These are phyloP conservation scores for Trichomalopsis sarcophagae DNA, from an alignment of 1,140 invertebrate genomes.

Conservation along the genomic window DNA sequence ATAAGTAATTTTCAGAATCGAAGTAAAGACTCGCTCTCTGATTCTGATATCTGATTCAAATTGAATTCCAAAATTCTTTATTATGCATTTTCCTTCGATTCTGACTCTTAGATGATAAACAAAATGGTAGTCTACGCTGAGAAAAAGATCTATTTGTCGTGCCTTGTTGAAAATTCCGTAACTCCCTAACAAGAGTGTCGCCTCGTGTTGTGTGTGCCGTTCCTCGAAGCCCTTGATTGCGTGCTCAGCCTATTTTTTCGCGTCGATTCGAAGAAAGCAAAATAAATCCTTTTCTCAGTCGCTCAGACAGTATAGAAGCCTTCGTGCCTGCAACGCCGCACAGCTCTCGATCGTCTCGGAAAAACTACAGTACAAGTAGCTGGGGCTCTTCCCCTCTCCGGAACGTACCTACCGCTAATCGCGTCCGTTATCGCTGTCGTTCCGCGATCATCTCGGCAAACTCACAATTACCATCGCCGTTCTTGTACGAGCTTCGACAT, in stretches of 20 bases:
- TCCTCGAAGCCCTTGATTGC: background rate
- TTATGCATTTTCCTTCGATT: conserved; percentile 6
- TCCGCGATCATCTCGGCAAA: background rate
- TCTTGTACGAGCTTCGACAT: background rate
- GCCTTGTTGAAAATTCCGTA: too few relatives aligned
- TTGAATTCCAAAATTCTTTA: background rate
- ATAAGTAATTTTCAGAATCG: conserved; percentile 7
- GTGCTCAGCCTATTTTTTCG: background rate
- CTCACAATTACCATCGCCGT: background rate
- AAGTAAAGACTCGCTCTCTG: background rate
- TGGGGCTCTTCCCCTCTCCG: background rate
- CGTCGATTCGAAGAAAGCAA: background rate
- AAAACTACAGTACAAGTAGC: background rate
- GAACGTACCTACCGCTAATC: background rate
- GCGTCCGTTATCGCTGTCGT: background rate
- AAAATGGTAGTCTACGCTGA: background rate
- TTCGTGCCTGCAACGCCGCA: background rate
- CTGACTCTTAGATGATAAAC: background rate
- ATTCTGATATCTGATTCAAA: too few relatives aligned
- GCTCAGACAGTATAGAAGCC: background rate
- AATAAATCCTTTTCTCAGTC: conserved; percentile 50
- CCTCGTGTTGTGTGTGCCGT: too few relatives aligned
- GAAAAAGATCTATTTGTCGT: conserved; percentile 13
- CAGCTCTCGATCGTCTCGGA: background rate
- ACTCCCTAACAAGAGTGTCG: too few relatives aligned